Conservation (phyloP, 2,888 invertebrate species). For the Eubasilissa splendida region DNA sequence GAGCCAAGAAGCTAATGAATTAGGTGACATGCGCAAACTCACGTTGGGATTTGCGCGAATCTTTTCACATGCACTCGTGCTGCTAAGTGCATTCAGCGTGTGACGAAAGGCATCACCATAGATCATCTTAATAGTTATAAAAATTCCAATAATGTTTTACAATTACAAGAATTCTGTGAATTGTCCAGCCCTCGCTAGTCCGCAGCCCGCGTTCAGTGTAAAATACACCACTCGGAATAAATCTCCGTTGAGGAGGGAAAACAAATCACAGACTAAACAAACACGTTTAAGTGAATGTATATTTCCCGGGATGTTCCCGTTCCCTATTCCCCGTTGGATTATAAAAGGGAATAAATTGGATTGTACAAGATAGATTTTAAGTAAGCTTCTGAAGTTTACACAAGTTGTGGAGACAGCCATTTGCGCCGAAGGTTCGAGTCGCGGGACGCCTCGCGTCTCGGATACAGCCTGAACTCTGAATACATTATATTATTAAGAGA, state of each 20-base stretch:
- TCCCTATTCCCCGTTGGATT: neutral
- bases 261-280: constrained; percentile 18
- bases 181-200: no score
- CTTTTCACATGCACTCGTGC: no score
- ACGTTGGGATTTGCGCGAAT: no score
- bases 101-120: no score
- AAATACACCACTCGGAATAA: constrained; percentile 7
- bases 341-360: no score
- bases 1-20: no score
- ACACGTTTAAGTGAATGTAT: constrained; percentile 11
- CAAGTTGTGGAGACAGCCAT: constrained; percentile 10
- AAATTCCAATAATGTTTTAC: no score
- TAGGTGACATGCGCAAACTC: no score
- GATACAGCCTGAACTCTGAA: neutral
- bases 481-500: neutral
- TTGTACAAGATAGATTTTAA: constrained; percentile 6
- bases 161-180: no score
- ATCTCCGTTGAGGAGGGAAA: neutral
- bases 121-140: no score
- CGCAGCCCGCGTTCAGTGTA: neutral
- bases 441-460: neutral
- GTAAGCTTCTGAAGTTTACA: constrained; percentile 14
- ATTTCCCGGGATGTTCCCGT: constrained; percentile 7
- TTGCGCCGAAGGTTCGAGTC: constrained; percentile 1
- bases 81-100: no score